phyloP scores from a whole-genome alignment of 2,888 invertebrate genomes.

The Hecatera dysodea region DNA sequence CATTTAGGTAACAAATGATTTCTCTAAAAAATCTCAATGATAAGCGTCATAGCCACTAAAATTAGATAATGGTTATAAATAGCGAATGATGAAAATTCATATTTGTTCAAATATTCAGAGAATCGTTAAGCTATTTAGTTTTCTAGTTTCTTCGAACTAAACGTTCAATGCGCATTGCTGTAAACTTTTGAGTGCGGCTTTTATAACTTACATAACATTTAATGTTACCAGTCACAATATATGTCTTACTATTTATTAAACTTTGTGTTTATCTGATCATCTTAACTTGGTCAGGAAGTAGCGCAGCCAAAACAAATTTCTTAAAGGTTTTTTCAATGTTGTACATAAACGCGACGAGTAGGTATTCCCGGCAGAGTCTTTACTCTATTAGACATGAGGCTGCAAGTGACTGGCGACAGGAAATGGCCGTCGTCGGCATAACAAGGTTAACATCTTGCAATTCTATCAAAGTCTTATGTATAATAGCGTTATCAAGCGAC shows the following conservation, averaged over 20 bases:
- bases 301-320: conserved; percentile 3
- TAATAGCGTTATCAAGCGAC: conserved; percentile 77
- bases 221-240: background rate
- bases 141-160: background rate
- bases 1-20: conserved; percentile 20
- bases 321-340: conserved; percentile 15
- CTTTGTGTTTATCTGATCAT: conserved; percentile 8
- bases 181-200: background rate
- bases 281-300: background rate
- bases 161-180: background rate
- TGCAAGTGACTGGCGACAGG: conserved; percentile 74
- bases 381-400: conserved; percentile 76
- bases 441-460: conserved; percentile 84
- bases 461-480: conserved; percentile 81
- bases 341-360: conserved; percentile 26
- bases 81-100: background rate
- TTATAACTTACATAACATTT: conserved; percentile 7
- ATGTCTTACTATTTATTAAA: background rate
- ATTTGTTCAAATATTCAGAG: conserved; percentile 19
- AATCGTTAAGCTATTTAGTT: conserved; percentile 11
- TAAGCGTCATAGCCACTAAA: background rate
- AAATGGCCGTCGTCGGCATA: conserved; percentile 78
- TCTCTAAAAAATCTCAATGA: background rate
- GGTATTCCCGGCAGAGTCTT: conserved; percentile 68
- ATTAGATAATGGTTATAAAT: background rate